Conservation (phyloP, 2,797 vertebrate species). For the Rhynchonycteris naso region DNA sequence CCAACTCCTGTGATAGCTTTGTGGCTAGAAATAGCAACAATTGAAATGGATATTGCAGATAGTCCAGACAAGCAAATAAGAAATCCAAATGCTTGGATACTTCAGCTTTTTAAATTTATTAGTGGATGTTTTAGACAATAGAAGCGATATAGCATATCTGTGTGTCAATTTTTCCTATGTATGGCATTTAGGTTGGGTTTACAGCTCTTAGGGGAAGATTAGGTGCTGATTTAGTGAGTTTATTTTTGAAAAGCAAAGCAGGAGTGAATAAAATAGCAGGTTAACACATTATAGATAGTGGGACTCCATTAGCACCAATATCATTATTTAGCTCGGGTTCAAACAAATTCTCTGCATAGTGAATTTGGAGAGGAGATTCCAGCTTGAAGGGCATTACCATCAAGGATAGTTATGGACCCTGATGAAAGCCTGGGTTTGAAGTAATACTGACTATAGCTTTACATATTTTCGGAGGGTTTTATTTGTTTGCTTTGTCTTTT, state of each 20-base stretch:
- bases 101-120: conserved; percentile 37
- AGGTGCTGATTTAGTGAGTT: background rate
- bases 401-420: background rate
- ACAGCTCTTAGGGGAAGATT: background rate
- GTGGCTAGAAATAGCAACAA: conserved; percentile 71
- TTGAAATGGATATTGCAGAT: conserved; percentile 76
- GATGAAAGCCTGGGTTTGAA: conserved; percentile 10
- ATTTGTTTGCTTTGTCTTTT: conserved; percentile 34
- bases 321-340: background rate
- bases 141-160: background rate
- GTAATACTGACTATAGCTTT: background rate
- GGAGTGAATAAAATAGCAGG: background rate
- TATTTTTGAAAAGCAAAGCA: conserved; percentile 45
- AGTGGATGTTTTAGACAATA: conserved; percentile 51
- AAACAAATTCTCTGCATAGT: background rate
- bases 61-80: conserved; percentile 59
- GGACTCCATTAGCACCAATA: background rate
- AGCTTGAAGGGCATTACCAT: background rate
- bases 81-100: conserved; percentile 50
- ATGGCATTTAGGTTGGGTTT: background rate
- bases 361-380: background rate
- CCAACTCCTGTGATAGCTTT: conserved; percentile 41
- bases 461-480: background rate
- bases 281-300: background rate
- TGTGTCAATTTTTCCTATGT: background rate